Percentiles rank a stretch among this genome's conserved stretches.
Conservation (phyloP, 2,888 invertebrate species). For the Lissocephala sabroskyi region DNA sequence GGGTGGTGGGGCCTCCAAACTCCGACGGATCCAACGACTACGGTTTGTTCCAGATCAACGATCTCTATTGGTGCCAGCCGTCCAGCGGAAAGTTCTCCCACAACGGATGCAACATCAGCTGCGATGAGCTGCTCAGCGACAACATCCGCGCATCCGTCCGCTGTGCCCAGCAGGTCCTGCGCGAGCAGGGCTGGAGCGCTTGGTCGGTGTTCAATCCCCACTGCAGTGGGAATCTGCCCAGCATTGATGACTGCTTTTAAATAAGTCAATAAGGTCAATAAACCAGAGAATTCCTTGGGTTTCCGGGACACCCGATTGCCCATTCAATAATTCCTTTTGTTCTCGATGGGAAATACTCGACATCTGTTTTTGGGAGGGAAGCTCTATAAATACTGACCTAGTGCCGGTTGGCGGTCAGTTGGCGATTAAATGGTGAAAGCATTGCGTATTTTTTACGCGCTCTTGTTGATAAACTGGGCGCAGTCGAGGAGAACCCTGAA, state of each 20-base stretch:
- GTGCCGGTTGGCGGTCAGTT: no score
- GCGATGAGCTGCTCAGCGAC: slow-evolving; percentile 40
- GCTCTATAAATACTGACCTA: no score
- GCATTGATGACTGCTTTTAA: slow-evolving; percentile 37
- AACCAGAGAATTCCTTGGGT: no score
- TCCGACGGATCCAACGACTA: slow-evolving; percentile 70
- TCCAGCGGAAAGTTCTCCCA: slow-evolving; percentile 26
- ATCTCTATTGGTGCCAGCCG: slow-evolving; percentile 54
- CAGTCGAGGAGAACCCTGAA: slow-evolving; percentile 13
- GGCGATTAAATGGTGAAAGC: no score
- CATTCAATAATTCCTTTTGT: no score
- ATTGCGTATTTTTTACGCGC: no score
- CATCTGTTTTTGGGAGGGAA: no score
- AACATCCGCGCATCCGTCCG: slow-evolving; percentile 34
- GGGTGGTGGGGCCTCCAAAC: slow-evolving; percentile 70
- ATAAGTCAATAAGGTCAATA: no score
- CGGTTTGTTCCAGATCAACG: slow-evolving; percentile 60
- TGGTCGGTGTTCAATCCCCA: slow-evolving; percentile 39
- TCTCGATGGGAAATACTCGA: no score
- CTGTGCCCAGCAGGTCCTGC: slow-evolving; percentile 42
- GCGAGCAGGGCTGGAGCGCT: slow-evolving; percentile 47
- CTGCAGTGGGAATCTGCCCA: slow-evolving; percentile 30
- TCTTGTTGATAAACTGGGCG: no score
- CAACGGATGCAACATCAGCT: slow-evolving; percentile 43
- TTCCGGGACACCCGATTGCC: no score